phyloP scores from a whole-genome alignment of 2,888 invertebrate species.

The Nebria brevicollis region DNA sequence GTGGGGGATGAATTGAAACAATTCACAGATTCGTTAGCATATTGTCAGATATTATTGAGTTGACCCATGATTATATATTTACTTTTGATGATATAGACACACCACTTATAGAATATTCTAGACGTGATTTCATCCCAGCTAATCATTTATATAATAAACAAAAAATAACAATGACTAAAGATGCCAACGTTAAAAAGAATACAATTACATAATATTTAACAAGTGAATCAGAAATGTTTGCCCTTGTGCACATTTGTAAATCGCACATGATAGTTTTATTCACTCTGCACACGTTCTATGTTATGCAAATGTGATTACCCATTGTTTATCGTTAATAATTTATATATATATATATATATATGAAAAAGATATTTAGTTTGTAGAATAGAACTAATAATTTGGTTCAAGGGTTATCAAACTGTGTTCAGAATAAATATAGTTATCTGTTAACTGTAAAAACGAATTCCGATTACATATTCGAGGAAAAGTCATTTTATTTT shows the following conservation, averaged over 20 bases:
- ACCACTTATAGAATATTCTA: background rate
- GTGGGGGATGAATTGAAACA: background rate
- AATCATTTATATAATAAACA: background rate
- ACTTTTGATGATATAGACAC: background rate
- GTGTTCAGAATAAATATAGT: background rate
- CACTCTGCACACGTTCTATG: background rate
- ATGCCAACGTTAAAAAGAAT: background rate
- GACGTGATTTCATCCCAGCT: background rate
- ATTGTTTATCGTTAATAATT: background rate
- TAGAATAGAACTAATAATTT: background rate
- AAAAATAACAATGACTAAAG: background rate
- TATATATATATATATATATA: background rate
- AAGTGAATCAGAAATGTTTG: background rate
- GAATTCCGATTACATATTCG: background rate
- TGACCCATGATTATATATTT: background rate
- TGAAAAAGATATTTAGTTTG: too few relatives aligned
- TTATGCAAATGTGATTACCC: background rate
- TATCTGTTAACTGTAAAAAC: background rate
- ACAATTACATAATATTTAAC: background rate
- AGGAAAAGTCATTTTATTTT: background rate
- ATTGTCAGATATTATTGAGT: background rate
- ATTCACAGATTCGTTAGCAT: background rate
- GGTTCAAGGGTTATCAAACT: background rate
- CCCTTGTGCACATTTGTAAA: background rate
- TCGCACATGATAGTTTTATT: background rate